Evolutionary conservation across 2,797 vertebrate genomes (phyloP).

Genomic region (Micromesistius poutassou): DNA sequence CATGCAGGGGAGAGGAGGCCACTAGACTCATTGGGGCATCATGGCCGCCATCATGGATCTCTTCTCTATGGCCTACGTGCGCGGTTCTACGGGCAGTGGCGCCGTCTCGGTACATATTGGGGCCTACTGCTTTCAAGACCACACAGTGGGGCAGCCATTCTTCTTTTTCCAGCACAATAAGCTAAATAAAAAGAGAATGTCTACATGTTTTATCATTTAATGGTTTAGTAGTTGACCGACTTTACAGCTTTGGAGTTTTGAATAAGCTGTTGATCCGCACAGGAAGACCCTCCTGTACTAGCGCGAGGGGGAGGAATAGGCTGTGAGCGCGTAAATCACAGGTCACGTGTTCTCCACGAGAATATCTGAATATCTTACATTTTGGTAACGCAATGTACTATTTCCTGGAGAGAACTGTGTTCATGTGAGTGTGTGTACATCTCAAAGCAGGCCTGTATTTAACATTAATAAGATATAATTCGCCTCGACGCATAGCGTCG

Average conservation of each 20-base stretch:
- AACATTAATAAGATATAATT: not conserved
- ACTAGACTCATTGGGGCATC: slow-evolving; percentile 39
- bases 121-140: slow-evolving; percentile 9
- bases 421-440: slow-evolving; percentile 6
- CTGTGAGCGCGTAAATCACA: slow-evolving; percentile 55
- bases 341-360: slow-evolving; percentile 68
- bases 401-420: slow-evolving; percentile 30
- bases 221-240: not conserved
- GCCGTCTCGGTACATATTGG: slow-evolving; percentile 51
- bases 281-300: not conserved
- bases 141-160: not conserved
- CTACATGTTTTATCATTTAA: slow-evolving; percentile 1
- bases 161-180: no score
- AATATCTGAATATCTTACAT: slow-evolving; percentile 72
- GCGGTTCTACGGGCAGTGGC: slow-evolving; percentile 64
- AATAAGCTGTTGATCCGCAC: slow-evolving; percentile 43
- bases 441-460: slow-evolving; percentile 16
- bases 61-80: slow-evolving; percentile 66
- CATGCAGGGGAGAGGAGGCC: slow-evolving; percentile 7
- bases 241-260: slow-evolving; percentile 19
- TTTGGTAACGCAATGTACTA: slow-evolving; percentile 67
- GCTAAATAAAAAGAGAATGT: no score
- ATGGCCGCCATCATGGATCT: slow-evolving; percentile 72
- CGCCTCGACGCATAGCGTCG: not conserved
- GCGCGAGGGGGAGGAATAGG: slow-evolving; percentile 38